Base-by-base conservation (phyloP, 2,797 vertebrate species). In the Sebastes kiyomatsui region DNA sequence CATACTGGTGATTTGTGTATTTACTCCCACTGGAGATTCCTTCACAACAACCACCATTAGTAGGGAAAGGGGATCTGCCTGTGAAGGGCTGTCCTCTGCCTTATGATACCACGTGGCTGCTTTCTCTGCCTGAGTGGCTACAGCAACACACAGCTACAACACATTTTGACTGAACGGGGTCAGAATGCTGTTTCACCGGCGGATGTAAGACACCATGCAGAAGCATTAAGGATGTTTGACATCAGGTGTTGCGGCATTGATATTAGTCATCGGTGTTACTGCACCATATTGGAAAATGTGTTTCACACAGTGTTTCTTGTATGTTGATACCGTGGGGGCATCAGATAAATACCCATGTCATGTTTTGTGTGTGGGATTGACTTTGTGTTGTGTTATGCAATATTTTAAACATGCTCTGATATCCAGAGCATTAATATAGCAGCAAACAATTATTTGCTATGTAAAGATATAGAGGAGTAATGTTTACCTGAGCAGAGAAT, bases 91-190 rank as follows among this genome's bases (percentile, higher is more conserved):
- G 61, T 78, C 81, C 65, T 89, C 64, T 81, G 83, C 84, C 73
- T 74, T 75, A 79, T 89, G 86, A 89, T 83, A 92, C 77, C 81
- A 87, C 83, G 84, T 82, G 74, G 80, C 80, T 89, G 81, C 80
- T 88, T 86, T 83, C 82, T 91, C 87, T 84, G 90, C 90, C 71
- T 86, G 81, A 85, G 69, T 89, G 85, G 84, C 71, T 59, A 42
- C 75, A 81, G 72, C 75, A 82, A 69, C 80, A 78, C 55, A 25
- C 77, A 80, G 82, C 85, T 83, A 83, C 90, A 93, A 93, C 89
- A 74, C 75, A 92, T 76, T 90, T 62, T 94, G 92, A 94, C 88
- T 88, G 92, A 95, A 94, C 92, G 86, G 88, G 93, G 92, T 94
- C 93, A 93, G 73, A 75, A 76, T 20, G 32, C 67, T 35, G 49